These are phyloP conservation scores for Ginglymostoma cirratum DNA, from an alignment of 2,113 vertebrate genomes.

Conservation along the genomic window DNA sequence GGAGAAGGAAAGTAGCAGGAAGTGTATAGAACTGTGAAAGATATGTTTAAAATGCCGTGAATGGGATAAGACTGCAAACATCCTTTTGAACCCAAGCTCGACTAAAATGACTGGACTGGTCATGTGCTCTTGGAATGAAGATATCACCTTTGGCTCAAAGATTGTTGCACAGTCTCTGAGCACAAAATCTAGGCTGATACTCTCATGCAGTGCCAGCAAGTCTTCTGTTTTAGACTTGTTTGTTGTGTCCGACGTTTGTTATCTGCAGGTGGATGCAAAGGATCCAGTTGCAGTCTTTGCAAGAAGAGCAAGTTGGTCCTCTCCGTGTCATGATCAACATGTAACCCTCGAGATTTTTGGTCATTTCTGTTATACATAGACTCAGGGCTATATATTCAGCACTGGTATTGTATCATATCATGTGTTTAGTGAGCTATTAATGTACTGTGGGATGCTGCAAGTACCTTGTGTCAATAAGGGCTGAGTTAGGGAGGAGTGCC, in stretches of 20 bases:
- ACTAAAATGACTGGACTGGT: background rate
- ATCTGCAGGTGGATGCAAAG: background rate
- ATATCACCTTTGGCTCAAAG: background rate
- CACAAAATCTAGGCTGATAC: background rate
- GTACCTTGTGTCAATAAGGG: background rate
- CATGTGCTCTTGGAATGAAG: background rate
- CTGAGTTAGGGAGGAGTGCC: background rate
- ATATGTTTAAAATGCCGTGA: background rate
- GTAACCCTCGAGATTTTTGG: background rate
- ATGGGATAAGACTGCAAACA: background rate
- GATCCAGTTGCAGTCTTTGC: background rate
- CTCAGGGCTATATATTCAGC: background rate
- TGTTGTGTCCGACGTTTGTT: background rate
- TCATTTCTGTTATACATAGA: background rate
- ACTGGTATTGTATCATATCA: background rate
- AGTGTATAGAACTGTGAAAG: background rate
- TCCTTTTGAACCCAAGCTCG: background rate
- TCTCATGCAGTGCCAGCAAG: background rate
- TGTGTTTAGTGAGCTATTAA: background rate
- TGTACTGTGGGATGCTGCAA: background rate
- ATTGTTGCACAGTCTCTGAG: background rate
- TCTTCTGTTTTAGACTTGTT: background rate
- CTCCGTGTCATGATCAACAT: background rate
- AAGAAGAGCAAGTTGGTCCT: background rate
- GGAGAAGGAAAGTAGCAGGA: background rate